Evolutionary conservation across 2,113 vertebrate species (phyloP), one percentile per base, ranked within the genome.

Genomic region (Cephalopholis sonnerati): DNA sequence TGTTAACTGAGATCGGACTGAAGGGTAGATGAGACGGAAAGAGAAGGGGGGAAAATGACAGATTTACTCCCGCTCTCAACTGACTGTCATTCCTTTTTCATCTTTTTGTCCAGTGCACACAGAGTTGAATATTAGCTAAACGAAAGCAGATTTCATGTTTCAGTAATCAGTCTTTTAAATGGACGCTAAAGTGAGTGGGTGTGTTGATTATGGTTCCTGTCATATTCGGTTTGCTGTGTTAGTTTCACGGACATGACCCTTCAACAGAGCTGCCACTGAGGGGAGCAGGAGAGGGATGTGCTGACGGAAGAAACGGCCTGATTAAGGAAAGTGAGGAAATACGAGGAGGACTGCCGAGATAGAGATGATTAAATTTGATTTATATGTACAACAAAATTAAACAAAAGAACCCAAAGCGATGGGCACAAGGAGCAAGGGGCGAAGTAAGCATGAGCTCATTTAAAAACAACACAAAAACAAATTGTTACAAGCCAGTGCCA

Each of bases 121-220:
- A 65, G 57, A 85, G 84, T 84, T 64, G 36, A 85, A 73, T 83
- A 83, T 85, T 79, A 41, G 57, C 63, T 90, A 85, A 92, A 87
- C 32, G 76, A 85, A 93, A 93, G 62, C 89, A 92, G 77, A 91
- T 75, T 89, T 73, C 62, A 36, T 59, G 73, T 86, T 70, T 82
- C 32, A 20, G 78, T 54, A 86, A 90, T 92, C 78, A 77, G 76
- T 73, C 68, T 85, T 66, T 78, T 66, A 59, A 62, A 77, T 9
- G 79, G 77, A 82, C 13, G 63, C 51, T 65, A 51, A 78, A 82
- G 39, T 1, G 75, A 68, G 82, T 58, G 41, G 55, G 69, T 63
- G 77, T 88, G 92, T 83, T 94, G 89, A 91, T 93, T 88, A 74
- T n/a, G 65, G 72, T 1, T 27, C 63, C 74, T 89, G 90, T 92